Evolutionary conservation across 2,797 vertebrate genomes (phyloP), one percentile per base, ranked within the genome.

Genomic region (Poecilia wingei): DNA sequence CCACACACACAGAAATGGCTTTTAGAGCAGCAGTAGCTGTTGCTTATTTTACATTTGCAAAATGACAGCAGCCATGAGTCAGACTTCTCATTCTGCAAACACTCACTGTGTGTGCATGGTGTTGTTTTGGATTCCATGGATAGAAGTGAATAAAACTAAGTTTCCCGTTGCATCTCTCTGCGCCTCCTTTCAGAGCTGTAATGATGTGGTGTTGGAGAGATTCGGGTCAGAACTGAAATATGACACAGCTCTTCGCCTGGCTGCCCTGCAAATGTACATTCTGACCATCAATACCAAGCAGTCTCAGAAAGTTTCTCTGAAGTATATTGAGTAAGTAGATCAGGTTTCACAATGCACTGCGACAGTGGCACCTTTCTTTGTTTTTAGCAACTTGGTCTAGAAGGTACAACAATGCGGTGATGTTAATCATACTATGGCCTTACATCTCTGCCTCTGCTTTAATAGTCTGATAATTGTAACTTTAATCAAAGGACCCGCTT

Each of bases 211-310:
- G 75, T 95, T 98, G 93, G 98, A 99, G 90, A 95, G 97, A 86
- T 99, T 99, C 88, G 98, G 98, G 80, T 97, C 98, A 7, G 98
- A 99, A 94, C 95, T 99, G 94, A 99, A 99, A 93, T 99, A 99
- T 0, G 98, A 99, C 95, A 97, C 97, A 18, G 98, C 98, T 61
- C 95, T 99, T 75, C 94, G 98, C 79, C 93, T 99, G 89, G 98
- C 98, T 68, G 97, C 98, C 0, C 93, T 99, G 86, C 98, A 99
- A 92, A 99, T 99, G 98, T 99, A 99, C 89, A 98, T 99, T 92
- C 96, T 98, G 79, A 99, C 98, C 33, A 96, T 99, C 87, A 98
- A 97, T 90, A 98, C 98, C 91, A 99, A 98, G 91, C 97, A 99
- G 91, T 98, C 97, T 0, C 98, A 98, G 95, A 99, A 99, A 95